Conservation (phyloP, 2,113 vertebrate genomes). For the Poecilia latipinna region DNA sequence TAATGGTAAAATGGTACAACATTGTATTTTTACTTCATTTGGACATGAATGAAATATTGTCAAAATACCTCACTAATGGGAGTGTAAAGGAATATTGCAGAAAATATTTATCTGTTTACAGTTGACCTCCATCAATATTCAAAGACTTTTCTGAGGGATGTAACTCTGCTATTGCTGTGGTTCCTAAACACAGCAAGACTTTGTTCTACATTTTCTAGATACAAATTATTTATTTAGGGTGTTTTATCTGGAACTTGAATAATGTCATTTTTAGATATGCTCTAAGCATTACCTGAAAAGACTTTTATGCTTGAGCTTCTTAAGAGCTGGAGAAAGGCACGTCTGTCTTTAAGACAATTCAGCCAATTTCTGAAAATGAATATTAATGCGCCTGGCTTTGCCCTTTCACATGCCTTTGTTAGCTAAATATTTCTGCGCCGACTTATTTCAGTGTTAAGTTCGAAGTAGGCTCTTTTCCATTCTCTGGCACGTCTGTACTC, state of each 20-base stretch:
- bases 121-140: too few species aligned
- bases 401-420: slow-evolving; percentile 53
- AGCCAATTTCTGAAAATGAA: slow-evolving; percentile 18
- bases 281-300: background rate
- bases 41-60: too few species aligned
- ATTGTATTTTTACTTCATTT: too few species aligned
- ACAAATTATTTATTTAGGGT: background rate
- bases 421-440: slow-evolving; percentile 52
- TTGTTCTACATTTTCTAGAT: background rate
- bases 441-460: slow-evolving; percentile 40
- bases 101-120: too few species aligned
- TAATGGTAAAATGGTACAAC: too few species aligned
- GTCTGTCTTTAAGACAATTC: background rate
- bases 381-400: slow-evolving; percentile 22
- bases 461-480: slow-evolving; percentile 33
- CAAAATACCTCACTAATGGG: too few species aligned
- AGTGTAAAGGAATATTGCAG: too few species aligned
- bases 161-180: too few species aligned
- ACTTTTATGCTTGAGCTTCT: background rate
- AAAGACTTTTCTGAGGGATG: too few species aligned
- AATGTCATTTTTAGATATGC: background rate
- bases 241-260: background rate
- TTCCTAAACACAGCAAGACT: too few species aligned
- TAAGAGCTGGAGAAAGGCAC: background rate
- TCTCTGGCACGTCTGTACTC: slow-evolving; percentile 12